Evolutionary conservation across 2,888 invertebrate species (phyloP).

Genomic region (Hydrotaea diabolus): DNA sequence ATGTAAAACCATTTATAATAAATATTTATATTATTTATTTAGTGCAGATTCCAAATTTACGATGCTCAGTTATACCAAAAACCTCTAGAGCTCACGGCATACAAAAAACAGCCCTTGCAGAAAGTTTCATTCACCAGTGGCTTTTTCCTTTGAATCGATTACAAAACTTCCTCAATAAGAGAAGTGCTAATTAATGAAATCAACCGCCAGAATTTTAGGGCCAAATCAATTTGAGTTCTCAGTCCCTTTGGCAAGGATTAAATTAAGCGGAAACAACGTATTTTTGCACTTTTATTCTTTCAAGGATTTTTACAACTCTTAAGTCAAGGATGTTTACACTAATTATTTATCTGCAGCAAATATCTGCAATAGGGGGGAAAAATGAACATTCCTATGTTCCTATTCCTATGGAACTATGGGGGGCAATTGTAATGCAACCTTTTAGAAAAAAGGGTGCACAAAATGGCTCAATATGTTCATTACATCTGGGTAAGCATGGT

Average conservation of each 20-base stretch:
- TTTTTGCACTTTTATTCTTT: too few relatives aligned
- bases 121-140: too few relatives aligned
- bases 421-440: neutral
- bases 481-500: neutral
- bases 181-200: neutral
- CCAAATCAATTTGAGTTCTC: neutral
- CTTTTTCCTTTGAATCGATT: too few relatives aligned
- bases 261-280: neutral
- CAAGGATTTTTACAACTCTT: conserved; percentile 5
- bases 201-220: neutral
- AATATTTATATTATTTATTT: too few relatives aligned
- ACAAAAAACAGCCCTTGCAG: too few relatives aligned
- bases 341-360: neutral
- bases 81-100: too few relatives aligned
- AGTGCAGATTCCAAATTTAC: too few relatives aligned
- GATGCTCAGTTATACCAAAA: too few relatives aligned
- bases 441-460: neutral
- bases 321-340: conserved; percentile 1
- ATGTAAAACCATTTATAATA: too few relatives aligned
- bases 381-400: neutral
- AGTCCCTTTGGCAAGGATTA: neutral
- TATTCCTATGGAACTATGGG: neutral
- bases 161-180: too few relatives aligned
- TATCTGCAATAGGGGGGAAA: neutral
- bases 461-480: neutral